Evolutionary conservation across 2,888 invertebrate genomes (phyloP), one percentile per base, ranked within the genome.

Genomic region (Hirudinaria manillensis): DNA sequence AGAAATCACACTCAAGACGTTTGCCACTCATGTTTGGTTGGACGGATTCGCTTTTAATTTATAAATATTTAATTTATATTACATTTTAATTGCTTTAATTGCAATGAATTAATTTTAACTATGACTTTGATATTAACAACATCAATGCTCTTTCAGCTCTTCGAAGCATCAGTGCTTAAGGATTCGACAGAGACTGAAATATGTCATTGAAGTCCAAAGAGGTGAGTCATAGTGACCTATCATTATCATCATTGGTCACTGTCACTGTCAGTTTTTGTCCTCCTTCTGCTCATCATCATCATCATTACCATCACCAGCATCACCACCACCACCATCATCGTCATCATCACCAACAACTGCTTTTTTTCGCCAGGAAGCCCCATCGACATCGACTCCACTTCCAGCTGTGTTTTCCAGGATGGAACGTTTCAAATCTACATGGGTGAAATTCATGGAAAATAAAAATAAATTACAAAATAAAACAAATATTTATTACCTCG

Each of bases 131-230:
- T 45, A 16, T 10, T 4, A 10, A 1, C 45, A 38, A 6, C n/a
- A n/a, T 45, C 45, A 45, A 45, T 45, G 3, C 16, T 45, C n/a
- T 45, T 45, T 10, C 77, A 78, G 78, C 56, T 53, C 70, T 4
- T 74, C 78, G 16, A 76, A 77, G 27, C 72, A 77, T 70, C 77
- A 78, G 68, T 78, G 78, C 61, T 55, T 78, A 55, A 76, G 76
- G 56, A 61, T 78, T 7, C 19, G 72, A 56, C 70, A 67, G 70
- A 51, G 53, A 65, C 38, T 74, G 68, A 66, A 56, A 21, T 55
- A 76, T 51, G 77, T 77, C 13, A 61, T 78, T 4, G 77, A 77
- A 36, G 51, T 78, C n/a, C 70, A 74, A 36, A 55, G 67, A 74
- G 78, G 78, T 78, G 34, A 55, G 68, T 66, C 7, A n/a, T n/a